Evolutionary conservation across 1,140 invertebrate genomes (phyloP).

Genomic region (Drosophila ohnishii): DNA sequence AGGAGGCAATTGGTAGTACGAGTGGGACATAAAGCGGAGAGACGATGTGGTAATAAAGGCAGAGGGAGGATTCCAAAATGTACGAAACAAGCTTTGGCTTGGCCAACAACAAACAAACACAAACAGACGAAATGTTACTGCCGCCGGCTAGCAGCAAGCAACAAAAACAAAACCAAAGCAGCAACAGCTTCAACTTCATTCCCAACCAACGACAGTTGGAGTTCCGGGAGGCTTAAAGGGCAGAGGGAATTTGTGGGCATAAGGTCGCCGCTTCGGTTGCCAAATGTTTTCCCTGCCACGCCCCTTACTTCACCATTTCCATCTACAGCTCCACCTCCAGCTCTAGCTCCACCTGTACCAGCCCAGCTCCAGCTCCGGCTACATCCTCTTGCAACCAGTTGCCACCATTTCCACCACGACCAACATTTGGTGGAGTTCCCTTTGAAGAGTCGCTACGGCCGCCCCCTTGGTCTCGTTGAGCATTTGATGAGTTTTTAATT

Average conservation of each 20-base stretch:
- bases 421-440: conserved; percentile 35
- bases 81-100: conserved; percentile 43
- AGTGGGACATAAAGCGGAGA: conserved; percentile 1
- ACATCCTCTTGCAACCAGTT: conserved; percentile 38
- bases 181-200: conserved; percentile 38
- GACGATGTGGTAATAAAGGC: conserved; percentile 1
- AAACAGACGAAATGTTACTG: conserved; percentile 52
- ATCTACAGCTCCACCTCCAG: not conserved
- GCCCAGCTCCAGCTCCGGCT: not conserved
- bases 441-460: conserved; percentile 39
- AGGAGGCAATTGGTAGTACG: conserved; percentile 33
- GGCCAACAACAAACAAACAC: conserved; percentile 36
- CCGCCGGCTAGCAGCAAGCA: conserved; percentile 33
- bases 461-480: conserved; percentile 14
- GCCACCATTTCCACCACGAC: conserved; percentile 11
- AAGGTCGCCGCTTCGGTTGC: conserved; percentile 47
- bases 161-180: conserved; percentile 23
- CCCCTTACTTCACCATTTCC: conserved; percentile 11
- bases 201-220: conserved; percentile 18
- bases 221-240: conserved; percentile 10
- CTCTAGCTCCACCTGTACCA: not conserved
- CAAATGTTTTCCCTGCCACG: conserved; percentile 42
- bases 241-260: conserved; percentile 41
- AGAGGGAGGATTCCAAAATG: conserved; percentile 24
- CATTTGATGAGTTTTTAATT: conserved; percentile 62